Conservation (phyloP, 30 jellyfish, hydroid and myxozoan species). For the Pelagia noctiluca region DNA sequence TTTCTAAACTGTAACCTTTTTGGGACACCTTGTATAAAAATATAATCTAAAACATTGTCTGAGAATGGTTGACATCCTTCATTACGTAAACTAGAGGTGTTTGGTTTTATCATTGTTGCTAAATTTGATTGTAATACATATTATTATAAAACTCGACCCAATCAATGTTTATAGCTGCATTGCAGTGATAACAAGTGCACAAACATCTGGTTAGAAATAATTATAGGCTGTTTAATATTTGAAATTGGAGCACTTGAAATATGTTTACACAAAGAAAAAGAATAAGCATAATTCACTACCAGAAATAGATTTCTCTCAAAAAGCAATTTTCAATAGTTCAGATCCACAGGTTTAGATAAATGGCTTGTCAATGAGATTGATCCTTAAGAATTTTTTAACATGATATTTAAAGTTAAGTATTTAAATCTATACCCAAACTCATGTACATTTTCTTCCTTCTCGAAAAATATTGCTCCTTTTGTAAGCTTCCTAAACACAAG, state of each 20-base stretch:
- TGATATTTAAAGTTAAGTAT: constrained; percentile 9
- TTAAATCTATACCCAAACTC: neutral
- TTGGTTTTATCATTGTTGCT: no score
- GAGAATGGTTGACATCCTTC: no score
- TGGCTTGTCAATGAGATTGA: constrained; percentile 26
- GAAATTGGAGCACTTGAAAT: constrained; percentile 22
- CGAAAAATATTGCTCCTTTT: constrained; percentile 17
- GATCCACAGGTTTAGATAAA: constrained; percentile 17
- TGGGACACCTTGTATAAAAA: no score
- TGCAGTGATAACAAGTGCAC: constrained; percentile 6
- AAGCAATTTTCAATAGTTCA: constrained; percentile 21
- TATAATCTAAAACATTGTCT: neutral
- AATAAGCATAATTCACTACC: constrained; percentile 20
- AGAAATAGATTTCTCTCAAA: constrained; percentile 21
- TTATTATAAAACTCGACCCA: constrained; percentile 2
- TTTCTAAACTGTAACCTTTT: neutral
- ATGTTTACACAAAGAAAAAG: constrained; percentile 16
- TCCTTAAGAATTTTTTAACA: constrained; percentile 19
- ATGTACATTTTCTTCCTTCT: constrained; percentile 15
- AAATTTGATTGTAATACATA: neutral
- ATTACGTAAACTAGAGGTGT: no score
- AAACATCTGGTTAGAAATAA: constrained; percentile 10
- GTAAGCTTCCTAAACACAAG: constrained; percentile 22
- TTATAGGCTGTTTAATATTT: constrained; percentile 13
- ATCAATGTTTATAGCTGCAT: neutral